Evolutionary conservation across 2,113 vertebrate species (phyloP), one percentile per base, ranked within the genome.

Genomic region (Tetrao urogallus): DNA sequence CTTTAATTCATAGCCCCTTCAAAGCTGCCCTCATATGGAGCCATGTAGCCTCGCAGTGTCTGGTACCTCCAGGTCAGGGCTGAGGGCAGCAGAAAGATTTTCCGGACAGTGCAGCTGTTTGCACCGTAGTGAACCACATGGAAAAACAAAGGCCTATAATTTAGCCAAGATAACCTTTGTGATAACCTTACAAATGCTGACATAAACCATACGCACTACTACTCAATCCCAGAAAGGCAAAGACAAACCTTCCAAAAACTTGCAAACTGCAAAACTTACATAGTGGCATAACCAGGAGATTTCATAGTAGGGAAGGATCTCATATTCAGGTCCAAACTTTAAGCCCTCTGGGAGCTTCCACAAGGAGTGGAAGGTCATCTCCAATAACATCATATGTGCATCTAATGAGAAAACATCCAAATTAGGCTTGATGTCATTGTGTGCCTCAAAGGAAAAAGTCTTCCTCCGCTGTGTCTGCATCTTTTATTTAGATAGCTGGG

Each of bases 121-220:
- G 93, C 81, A 82, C 93, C 89, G 52, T 90, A 92, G 70, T 83
- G 54, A 90, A 94, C 79, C 90, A 95, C 52, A 30, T 93, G 96
- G 89, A 95, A 91, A 97, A 96, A 97, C 88, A 97, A 94, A 96
- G 56, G 70, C 42, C 88, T 91, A 96, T 93, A 91, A 95, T 96
- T 96, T 96, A 94, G 88, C 56, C 73, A 94, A 96, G 95, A 97
- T 96, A 97, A 95, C 95, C 94, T 92, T 76, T 86, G 73, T 0
- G 94, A 95, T 96, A 94, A 96, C 96, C 94, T 93, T 84, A 81
- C 57, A 86, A 88, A 92, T 63, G 86, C 94, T 95, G 95, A 96
- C 94, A 96, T 92, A 95, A 97, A 90, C 94, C 94, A 92, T 75
- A 93, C 69, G 83, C 3, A 1, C 57, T 75, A 1, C 61, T 75